A percentile compares a stretch with the other conserved stretches of the same genome.
Evolutionary conservation across 2,888 invertebrate genomes (phyloP).

Genomic region (Drosophila affinis): DNA sequence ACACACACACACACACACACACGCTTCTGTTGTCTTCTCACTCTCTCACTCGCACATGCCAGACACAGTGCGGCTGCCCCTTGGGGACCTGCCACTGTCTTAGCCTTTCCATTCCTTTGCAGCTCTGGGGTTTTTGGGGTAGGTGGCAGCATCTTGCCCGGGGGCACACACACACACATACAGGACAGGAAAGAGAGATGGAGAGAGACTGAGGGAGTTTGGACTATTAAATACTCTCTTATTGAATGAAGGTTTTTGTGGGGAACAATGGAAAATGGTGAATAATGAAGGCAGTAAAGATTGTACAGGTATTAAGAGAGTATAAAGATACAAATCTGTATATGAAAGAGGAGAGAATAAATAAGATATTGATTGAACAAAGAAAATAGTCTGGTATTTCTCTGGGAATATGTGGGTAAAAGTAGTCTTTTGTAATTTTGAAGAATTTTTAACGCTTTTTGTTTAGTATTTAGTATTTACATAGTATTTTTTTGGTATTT

Average conservation of each 20-base stretch:
- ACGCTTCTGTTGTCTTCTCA: not conserved
- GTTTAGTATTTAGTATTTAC: not conserved
- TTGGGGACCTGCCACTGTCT: slow-evolving; percentile 52
- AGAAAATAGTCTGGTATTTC: no score
- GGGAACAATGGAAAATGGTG: not conserved
- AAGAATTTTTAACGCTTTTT: not conserved
- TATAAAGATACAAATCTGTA: not conserved
- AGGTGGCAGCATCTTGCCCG: slow-evolving; percentile 47
- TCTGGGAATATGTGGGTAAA: no score
- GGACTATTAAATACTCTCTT: slow-evolving; percentile 28
- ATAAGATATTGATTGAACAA: not conserved
- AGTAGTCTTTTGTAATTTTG: not conserved
- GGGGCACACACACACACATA: slow-evolving; percentile 26
- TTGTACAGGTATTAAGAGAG: not conserved
- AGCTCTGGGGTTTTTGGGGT: slow-evolving; percentile 38
- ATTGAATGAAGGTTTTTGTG: not conserved
- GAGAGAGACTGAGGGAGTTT: not conserved
- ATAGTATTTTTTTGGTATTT: no score
- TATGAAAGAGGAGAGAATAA: not conserved
- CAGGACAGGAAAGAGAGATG: not conserved
- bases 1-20: slow-evolving; percentile 23
- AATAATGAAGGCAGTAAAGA: not conserved
- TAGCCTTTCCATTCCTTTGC: slow-evolving; percentile 28
- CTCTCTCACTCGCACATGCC: slow-evolving; percentile 16
- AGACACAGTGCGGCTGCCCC: slow-evolving; percentile 62